Evolutionary conservation across 2,888 invertebrate genomes (phyloP).

Genomic region (Acanthacorydalis orientalis): DNA sequence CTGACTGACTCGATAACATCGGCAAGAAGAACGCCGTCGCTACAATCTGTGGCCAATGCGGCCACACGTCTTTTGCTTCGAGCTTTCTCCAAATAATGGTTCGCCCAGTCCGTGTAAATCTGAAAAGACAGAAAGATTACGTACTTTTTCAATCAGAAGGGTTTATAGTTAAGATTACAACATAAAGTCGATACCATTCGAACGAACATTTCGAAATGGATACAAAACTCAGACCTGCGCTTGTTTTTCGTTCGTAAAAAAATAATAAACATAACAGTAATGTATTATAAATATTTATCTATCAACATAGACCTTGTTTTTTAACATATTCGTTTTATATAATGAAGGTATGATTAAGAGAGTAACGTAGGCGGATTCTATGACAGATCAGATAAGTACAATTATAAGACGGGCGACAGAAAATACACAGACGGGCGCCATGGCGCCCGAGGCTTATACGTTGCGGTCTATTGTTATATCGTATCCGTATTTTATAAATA

Average conservation of each 20-base stretch:
- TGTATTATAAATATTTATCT: too few species aligned
- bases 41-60: conserved; percentile 71
- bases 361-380: too few species aligned
- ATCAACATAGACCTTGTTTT: too few species aligned
- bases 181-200: not conserved
- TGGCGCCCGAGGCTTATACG: too few species aligned
- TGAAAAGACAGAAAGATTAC: conserved; percentile 29
- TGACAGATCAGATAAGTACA: too few species aligned
- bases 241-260: not conserved
- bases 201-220: not conserved
- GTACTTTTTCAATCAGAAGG: not conserved
- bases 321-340: too few species aligned
- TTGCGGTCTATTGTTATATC: too few species aligned
- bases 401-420: too few species aligned
- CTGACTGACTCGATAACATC: conserved; percentile 93
- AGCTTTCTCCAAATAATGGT: conserved; percentile 88
- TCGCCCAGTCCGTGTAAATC: conserved; percentile 98
- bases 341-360: too few species aligned
- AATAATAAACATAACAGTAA: not conserved
- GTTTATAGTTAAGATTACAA: not conserved
- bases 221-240: not conserved
- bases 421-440: too few species aligned
- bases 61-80: conserved; percentile 70
- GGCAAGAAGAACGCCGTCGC: conserved; percentile 80
- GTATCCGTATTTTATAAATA: too few species aligned